Evolutionary conservation across 2,113 vertebrate species (phyloP).

Genomic region (Microcebus ravelobensis): DNA sequence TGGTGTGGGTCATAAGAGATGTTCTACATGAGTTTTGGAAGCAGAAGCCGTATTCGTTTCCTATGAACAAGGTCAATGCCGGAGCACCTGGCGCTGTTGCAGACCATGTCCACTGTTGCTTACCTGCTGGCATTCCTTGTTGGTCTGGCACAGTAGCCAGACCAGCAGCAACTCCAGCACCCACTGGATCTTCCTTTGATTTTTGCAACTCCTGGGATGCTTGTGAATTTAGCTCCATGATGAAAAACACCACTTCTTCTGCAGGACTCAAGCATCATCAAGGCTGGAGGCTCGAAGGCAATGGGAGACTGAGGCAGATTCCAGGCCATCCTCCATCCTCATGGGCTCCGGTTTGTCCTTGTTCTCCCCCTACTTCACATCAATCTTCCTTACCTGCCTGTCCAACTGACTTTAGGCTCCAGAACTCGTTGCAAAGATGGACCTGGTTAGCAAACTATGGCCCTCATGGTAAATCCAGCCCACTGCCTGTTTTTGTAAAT

Average conservation of each 20-base stretch:
- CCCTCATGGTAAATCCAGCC: not conserved
- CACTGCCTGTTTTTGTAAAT: not conserved
- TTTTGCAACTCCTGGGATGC: not conserved
- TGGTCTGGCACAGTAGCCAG: not conserved
- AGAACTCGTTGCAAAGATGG: not conserved
- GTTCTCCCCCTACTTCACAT: not conserved
- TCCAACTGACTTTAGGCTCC: not conserved
- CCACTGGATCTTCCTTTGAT: not conserved
- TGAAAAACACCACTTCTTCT: not conserved
- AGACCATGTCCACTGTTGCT: not conserved
- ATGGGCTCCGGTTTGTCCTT: not conserved
- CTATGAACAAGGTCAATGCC: not conserved
- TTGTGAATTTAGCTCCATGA: not conserved
- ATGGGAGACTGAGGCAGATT: not conserved
- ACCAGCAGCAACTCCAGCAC: not conserved
- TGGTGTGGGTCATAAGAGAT: not conserved
- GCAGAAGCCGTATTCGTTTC: not conserved
- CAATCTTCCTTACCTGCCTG: not conserved
- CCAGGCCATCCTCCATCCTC: fast-evolving
- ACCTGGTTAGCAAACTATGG: not conserved
- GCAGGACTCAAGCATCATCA: not conserved
- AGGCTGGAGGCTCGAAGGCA: not conserved
- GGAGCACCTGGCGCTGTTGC: too few relatives aligned
- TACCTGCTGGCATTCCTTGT: not conserved
- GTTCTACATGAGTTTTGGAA: not conserved